phyloP scores from a whole-genome alignment of 2,888 invertebrate genomes.

The Melanophora roralis region DNA sequence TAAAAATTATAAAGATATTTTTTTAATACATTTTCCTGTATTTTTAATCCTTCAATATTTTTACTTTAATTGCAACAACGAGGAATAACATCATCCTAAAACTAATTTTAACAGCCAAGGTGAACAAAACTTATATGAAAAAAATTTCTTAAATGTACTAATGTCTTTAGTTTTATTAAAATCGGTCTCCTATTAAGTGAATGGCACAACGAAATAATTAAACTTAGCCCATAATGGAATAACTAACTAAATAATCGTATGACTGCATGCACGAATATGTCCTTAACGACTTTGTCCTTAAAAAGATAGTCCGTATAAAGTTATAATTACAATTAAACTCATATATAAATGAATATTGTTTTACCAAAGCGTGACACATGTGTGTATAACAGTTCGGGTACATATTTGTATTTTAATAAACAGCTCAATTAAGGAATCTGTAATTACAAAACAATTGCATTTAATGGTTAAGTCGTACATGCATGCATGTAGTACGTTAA shows the following conservation, averaged over 20 bases:
- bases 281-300: not conserved
- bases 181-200: not conserved
- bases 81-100: no score
- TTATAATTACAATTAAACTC: not conserved
- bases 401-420: not conserved
- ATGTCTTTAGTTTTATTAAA: not conserved
- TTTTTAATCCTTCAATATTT: not conserved
- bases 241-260: not conserved
- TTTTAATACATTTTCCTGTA: no score
- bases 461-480: not conserved
- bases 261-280: not conserved
- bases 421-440: slow-evolving; percentile 4
- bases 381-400: not conserved
- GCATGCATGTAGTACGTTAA: not conserved
- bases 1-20: no score
- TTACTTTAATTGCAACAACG: not conserved
- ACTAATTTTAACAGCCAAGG: no score
- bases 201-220: not conserved
- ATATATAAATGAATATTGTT: not conserved
- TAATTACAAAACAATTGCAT: slow-evolving; percentile 7
- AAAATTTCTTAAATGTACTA: not conserved
- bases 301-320: no score
- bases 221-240: not conserved
- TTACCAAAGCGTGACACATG: not conserved
- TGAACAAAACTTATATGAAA: not conserved